These are phyloP conservation scores for Leptopilina boulardi DNA, from an alignment of 1,140 invertebrate species.

Conservation along the genomic window DNA sequence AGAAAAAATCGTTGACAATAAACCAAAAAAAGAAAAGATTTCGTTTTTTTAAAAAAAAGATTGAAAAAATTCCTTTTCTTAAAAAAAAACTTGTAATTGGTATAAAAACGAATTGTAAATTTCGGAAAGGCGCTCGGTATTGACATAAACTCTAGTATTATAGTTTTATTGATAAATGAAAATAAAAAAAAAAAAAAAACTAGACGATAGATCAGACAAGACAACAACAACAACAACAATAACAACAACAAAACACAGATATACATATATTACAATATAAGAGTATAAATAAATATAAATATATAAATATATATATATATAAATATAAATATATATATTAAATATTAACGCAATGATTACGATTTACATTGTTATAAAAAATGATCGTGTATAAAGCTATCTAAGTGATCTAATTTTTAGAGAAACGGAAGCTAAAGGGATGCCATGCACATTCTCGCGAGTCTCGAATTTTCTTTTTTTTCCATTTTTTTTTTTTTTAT, in stretches of 20 bases:
- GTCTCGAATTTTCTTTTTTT: slow-evolving; percentile 55
- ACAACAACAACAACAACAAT: too few species aligned
- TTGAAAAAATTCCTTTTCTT: too few species aligned
- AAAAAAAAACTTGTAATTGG: slow-evolving; percentile 21
- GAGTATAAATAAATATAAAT: slow-evolving; percentile 62
- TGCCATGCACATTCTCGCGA: slow-evolving; percentile 72
- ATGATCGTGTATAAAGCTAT: slow-evolving; percentile 76
- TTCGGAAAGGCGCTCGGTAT: slow-evolving; percentile 69
- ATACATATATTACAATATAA: slow-evolving; percentile 73
- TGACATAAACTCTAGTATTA: slow-evolving; percentile 74
- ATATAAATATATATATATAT: slow-evolving; percentile 59
- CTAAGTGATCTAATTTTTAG: slow-evolving; percentile 74
- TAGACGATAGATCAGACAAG: slow-evolving; percentile 70
- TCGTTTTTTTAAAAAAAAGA: too few species aligned
- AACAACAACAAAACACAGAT: slow-evolving; percentile 72
- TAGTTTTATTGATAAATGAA: slow-evolving; percentile 73
- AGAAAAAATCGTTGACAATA: slow-evolving; percentile 13
- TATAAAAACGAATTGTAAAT: slow-evolving; percentile 59
- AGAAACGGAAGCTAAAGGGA: slow-evolving; percentile 63
- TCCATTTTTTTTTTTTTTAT: slow-evolving; percentile 56
- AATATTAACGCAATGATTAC: slow-evolving; percentile 76
- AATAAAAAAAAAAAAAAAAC: too few species aligned
- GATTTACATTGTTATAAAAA: slow-evolving; percentile 74
- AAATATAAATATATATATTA: slow-evolving; percentile 67
- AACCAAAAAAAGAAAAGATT: too few species aligned